A percentile compares a stretch with the other conserved stretches of the same genome.
These are phyloP conservation scores for Thelaira solivaga DNA, from an alignment of 2,888 invertebrate species.

Conservation along the genomic window DNA sequence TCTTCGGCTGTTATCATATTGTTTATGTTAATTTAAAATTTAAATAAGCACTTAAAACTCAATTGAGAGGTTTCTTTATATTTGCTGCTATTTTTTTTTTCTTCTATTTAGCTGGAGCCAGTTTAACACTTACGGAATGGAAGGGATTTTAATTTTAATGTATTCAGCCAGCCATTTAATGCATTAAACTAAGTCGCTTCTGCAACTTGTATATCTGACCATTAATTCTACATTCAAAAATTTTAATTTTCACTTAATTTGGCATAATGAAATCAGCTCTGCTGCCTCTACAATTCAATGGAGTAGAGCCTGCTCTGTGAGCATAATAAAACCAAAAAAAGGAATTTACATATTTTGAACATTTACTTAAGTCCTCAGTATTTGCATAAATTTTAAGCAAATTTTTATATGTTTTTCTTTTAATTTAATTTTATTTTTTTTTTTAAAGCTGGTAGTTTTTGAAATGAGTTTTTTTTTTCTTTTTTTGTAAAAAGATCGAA, in stretches of 20 bases:
- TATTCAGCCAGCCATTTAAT: constrained; percentile 14
- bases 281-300: background rate
- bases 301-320: background rate
- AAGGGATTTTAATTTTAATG: constrained; percentile 18
- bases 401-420: too few relatives aligned
- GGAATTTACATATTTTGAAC: constrained; percentile 65
- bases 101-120: too few relatives aligned
- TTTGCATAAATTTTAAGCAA: constrained; percentile 63
- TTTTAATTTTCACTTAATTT: constrained; percentile 66
- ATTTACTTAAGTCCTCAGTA: constrained; percentile 62
- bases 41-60: constrained; percentile 44
- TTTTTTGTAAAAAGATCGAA: too few relatives aligned
- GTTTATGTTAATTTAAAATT: constrained; percentile 31
- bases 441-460: constrained; percentile 20
- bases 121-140: background rate
- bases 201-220: constrained; percentile 23
- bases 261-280: constrained; percentile 42
- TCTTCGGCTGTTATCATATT: constrained; percentile 10
- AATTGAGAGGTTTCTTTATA: background rate
- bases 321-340: constrained; percentile 21
- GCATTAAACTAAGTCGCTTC: background rate
- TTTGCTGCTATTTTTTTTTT: background rate
- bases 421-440: constrained; percentile 9
- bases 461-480: background rate
- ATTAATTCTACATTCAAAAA: constrained; percentile 51